Base-by-base conservation (phyloP, 2,797 vertebrate genomes). In the Chiloscyllium punctatum region DNA sequence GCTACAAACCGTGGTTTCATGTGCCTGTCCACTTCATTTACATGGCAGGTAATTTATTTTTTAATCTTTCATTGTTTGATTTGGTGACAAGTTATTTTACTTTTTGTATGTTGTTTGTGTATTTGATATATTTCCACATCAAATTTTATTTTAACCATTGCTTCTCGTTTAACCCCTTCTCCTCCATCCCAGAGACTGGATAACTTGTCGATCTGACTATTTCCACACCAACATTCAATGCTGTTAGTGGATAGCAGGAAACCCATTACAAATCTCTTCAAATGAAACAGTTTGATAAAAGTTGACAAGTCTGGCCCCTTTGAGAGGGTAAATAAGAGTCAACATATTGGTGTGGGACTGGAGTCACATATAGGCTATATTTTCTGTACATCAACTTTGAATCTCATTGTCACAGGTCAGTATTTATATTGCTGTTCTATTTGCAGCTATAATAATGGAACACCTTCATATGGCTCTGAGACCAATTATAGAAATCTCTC, bases 11-110 rank as follows among this genome's bases (percentile, higher is more conserved):
- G 0, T 96, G 98, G 97, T 98, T 99, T 96, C 97, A 97, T 96
- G 97, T 99, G 84, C 99, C 99, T 0, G 97, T 98, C 95, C 97
- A 97, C 18, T 96, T 98, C 42, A 98, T 98, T 97, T 98, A 98
- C 96, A 97, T 97, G 96, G 97, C 98, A 98, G 99, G 99, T 99
- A 98, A 95, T 96, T 84, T 96, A 69, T 82, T 94, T 4, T 33
- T 91, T 25, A 42, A 42, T 33, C 16, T 68, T 69, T 68, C 4
- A n/a, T 69, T 69, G 21, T 94, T 69, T 69, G 91, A 66, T 30
- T 69, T 37, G 0, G n/a, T 3, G 25, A 48, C 82, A 84, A 48
- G 7, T 57, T 11, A 9, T 30, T 33, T 57, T 88, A 42, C 8
- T 6, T 27, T 16, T 11, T 48, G 23, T 27, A 11, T 15, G 25